Evolutionary conservation across 2,888 invertebrate genomes (phyloP).

Genomic region (Acanthacorydalis orientalis): DNA sequence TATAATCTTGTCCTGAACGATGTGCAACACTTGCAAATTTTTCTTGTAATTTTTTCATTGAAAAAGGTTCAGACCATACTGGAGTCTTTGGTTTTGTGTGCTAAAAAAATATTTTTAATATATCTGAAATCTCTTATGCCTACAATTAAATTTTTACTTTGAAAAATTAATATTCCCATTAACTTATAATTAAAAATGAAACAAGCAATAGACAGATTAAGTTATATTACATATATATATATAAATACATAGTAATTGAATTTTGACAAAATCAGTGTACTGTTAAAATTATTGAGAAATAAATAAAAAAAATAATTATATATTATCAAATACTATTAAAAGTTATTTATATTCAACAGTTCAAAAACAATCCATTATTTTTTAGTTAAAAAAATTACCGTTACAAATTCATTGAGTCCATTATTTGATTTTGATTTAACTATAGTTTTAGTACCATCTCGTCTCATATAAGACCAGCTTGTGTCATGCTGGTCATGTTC

Average conservation of each 20-base stretch:
- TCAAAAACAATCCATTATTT: constrained; percentile 12
- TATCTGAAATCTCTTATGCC: neutral
- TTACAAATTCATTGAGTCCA: constrained; percentile 19
- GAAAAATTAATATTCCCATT: neutral
- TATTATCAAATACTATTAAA: constrained; percentile 1
- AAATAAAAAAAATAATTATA: no score
- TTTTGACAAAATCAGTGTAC: no score
- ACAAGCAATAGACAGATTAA: neutral
- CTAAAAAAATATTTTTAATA: constrained; percentile 3
- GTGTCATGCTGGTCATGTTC: constrained; percentile 23
- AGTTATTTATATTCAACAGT: neutral
- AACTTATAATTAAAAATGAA: neutral
- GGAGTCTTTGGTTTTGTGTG: constrained; percentile 21
- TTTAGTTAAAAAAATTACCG: no score
- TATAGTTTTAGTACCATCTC: constrained; percentile 54
- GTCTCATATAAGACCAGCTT: constrained; percentile 51
- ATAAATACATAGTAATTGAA: no score
- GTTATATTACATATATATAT: constrained; percentile 7
- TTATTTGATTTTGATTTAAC: constrained; percentile 37
- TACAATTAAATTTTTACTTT: constrained; percentile 3
- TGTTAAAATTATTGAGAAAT: no score
- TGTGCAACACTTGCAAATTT: constrained; percentile 56
- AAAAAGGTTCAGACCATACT: constrained; percentile 46
- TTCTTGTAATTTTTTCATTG: constrained; percentile 57
- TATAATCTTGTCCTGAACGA: constrained; percentile 50